Evolutionary conservation across 1,140 invertebrate species (phyloP), one percentile per base, ranked within the genome.

Genomic region (Pogonomyrmex californicus): DNA sequence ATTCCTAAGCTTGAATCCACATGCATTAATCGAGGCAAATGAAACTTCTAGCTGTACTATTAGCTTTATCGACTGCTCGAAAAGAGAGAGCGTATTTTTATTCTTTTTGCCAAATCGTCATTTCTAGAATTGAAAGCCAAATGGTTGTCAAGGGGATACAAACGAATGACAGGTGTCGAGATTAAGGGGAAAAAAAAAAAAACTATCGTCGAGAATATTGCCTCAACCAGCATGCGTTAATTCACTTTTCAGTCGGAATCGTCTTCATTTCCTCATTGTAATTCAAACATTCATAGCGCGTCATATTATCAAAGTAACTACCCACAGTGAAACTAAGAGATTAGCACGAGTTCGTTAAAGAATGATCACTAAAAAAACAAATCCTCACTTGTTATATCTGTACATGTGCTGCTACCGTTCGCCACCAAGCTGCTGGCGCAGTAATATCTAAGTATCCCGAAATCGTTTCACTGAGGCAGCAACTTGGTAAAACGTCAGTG

Each of bases 371-470:
- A 88, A 89, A 85, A 85, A 83, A 81, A 86, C 70, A 65, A 92
- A 85, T 89, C 85, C 86, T 88, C 86, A 90, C 93, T 88, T 88
- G 76, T 73, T 93, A 87, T 77, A 92, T 94, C 92, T 92, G 90
- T 93, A 94, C 93, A 93, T 88, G 87, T 91, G 90, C 77, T 91
- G 87, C 77, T 91, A 90, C 79, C 82, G 83, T 66, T 90, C 83
- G 86, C 70, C 86, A 91, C 88, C 86, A 93, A 91, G 87, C 86
- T 87, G 89, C 89, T 89, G 91, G 83, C 85, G 85, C 92, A 87
- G 85, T 90, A 83, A 91, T 87, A 90, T 93, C 83, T 88, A 91
- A 87, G 86, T 90, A 90, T 86, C 88, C 82, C 85, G 86, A 92
- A 91, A 88, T 89, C 36, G 71, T 92, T 90, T 91, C 88, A 92